Evolutionary conservation across 2,113 vertebrate genomes (phyloP).

Genomic region (Anser cygnoides): DNA sequence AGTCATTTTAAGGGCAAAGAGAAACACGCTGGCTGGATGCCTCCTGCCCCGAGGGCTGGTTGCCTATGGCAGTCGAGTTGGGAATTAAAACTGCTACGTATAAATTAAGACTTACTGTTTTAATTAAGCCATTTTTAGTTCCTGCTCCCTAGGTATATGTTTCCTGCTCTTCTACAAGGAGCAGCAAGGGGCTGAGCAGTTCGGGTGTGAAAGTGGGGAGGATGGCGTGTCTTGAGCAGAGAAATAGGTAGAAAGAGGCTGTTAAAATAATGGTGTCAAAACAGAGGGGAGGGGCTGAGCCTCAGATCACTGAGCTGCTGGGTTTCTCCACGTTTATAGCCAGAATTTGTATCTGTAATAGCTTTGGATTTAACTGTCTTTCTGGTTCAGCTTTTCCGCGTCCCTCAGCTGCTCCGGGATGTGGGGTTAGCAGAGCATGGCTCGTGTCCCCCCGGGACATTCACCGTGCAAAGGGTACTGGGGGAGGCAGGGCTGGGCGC

Average conservation of each 20-base stretch:
- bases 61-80: slow-evolving; percentile 28
- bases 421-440: background rate
- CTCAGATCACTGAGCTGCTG: background rate
- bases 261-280: background rate
- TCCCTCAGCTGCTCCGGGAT: background rate
- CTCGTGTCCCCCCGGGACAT: rapidly evolving
- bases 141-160: slow-evolving; percentile 15
- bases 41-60: slow-evolving; percentile 28
- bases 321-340: background rate
- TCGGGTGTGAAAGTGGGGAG: background rate
- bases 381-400: background rate
- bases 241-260: background rate
- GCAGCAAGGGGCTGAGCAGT: background rate
- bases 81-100: slow-evolving; percentile 26
- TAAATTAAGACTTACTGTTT: slow-evolving; percentile 49
- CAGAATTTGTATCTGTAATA: slow-evolving; percentile 17
- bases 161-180: background rate
- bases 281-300: background rate
- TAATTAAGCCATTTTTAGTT: slow-evolving; percentile 58
- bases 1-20: slow-evolving; percentile 69
- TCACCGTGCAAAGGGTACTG: background rate
- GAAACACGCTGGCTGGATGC: slow-evolving; percentile 50
- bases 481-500: background rate
- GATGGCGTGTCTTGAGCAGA: background rate
- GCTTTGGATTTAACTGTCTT: background rate